Conservation (phyloP, 2,797 vertebrate genomes). For the Chaetophractus vellerosus region DNA sequence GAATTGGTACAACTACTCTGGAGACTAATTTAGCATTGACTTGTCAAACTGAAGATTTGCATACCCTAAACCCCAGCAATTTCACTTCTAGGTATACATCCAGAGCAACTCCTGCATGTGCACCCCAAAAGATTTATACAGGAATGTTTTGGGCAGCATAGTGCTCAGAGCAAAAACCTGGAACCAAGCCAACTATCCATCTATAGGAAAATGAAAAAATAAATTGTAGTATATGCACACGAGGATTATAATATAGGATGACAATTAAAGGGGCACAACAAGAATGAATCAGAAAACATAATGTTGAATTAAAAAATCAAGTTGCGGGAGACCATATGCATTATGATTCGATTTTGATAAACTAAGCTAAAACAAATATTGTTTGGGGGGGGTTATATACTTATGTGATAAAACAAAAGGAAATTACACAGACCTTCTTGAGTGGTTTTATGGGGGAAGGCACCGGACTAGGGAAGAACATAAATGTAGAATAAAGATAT, state of each 20-base stretch:
- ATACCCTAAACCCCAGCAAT: neutral
- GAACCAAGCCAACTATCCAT: neutral
- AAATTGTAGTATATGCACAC: neutral
- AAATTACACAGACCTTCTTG: neutral
- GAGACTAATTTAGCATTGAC: neutral
- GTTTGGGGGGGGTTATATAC: neutral
- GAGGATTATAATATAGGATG: neutral
- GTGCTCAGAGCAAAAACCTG: neutral
- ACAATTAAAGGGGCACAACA: neutral
- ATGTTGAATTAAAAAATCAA: neutral
- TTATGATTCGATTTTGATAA: neutral
- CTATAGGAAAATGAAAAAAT: neutral
- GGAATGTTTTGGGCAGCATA: neutral
- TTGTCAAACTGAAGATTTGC: neutral
- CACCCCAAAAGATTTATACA: neutral
- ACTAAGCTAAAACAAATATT: neutral
- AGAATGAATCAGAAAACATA: neutral
- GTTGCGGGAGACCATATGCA: neutral
- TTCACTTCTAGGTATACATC: too few species aligned
- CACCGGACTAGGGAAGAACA: neutral
- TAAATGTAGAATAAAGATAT: neutral
- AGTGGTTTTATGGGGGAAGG: neutral
- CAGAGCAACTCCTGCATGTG: neutral
- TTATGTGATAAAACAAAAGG: neutral
- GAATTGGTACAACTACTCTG: neutral